These are phyloP conservation scores for Actenoides hombroni DNA, from an alignment of 2,113 vertebrate species.

Conservation along the genomic window DNA sequence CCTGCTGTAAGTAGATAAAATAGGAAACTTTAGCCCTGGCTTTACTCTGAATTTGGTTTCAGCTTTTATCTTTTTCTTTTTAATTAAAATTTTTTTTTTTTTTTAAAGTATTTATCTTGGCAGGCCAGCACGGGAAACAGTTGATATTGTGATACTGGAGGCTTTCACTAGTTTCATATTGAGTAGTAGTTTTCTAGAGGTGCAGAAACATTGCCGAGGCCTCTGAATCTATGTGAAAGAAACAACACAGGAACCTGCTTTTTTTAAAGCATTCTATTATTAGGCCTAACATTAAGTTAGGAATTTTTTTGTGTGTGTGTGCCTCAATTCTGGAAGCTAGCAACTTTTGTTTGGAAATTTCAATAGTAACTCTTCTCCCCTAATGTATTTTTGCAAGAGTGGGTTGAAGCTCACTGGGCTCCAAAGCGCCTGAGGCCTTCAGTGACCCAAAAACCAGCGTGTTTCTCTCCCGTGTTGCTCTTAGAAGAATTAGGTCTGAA, in stretches of 20 bases:
- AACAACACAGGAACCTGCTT: rapidly evolving
- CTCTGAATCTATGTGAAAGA: not conserved
- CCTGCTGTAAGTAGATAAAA: not conserved
- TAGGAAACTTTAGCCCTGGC: not conserved
- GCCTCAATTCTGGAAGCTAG: not conserved
- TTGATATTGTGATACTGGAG: not conserved
- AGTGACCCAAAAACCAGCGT: not conserved
- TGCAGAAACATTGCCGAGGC: not conserved
- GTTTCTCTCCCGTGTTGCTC: not conserved
- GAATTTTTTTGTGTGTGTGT: not conserved
- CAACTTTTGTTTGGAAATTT: not conserved
- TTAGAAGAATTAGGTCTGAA: not conserved
- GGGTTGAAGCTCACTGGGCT: not conserved
- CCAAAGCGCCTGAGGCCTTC: not conserved
- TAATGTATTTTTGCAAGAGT: not conserved
- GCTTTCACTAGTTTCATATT: conserved; percentile 43
- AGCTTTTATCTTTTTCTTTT: not conserved
- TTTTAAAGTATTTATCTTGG: not conserved
- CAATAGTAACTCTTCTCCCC: not conserved
- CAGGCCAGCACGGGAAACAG: not conserved
- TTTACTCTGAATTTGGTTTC: not conserved
- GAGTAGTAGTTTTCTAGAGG: conserved; percentile 17
- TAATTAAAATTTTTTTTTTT: not conserved
- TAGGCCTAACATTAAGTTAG: not conserved
- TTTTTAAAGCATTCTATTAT: not conserved